phyloP scores from a whole-genome alignment of 1,140 invertebrate species.

The Tyrophagus putrescentiae region DNA sequence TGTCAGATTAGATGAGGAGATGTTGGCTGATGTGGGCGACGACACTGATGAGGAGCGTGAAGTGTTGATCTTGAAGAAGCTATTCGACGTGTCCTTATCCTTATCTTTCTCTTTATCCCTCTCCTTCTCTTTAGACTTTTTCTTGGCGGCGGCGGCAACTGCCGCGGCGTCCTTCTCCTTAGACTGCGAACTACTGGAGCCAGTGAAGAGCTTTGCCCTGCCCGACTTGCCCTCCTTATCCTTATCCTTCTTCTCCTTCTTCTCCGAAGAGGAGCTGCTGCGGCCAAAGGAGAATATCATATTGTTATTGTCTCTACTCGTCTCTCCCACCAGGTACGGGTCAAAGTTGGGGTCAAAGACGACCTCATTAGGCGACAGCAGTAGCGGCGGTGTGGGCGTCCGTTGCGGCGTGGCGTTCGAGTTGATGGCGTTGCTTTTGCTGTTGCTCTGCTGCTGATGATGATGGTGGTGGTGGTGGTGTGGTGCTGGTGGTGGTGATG shows the following conservation, averaged over 20 bases:
- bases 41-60: neutral
- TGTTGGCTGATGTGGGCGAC: constrained; percentile 3
- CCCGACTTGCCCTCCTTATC: neutral
- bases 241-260: neutral
- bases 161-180: neutral
- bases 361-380: neutral
- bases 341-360: neutral
- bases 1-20: neutral
- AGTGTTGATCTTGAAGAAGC: neutral
- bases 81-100: constrained; percentile 1
- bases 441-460: neutral
- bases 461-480: neutral
- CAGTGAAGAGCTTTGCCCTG: neutral
- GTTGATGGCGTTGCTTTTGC: too few relatives aligned
- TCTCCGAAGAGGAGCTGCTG: neutral
- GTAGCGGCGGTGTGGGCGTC: neutral
- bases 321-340: neutral
- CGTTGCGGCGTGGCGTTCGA: neutral
- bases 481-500: neutral
- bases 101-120: constrained; percentile 12
- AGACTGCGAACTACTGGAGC: constrained; percentile 1
- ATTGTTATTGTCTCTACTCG: too few relatives aligned
- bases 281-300: neutral
- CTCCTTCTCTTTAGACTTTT: constrained; percentile 13
- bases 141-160: too few relatives aligned